Base-by-base conservation (phyloP, 2,113 vertebrate species). In the Rafetus swinhoei region DNA sequence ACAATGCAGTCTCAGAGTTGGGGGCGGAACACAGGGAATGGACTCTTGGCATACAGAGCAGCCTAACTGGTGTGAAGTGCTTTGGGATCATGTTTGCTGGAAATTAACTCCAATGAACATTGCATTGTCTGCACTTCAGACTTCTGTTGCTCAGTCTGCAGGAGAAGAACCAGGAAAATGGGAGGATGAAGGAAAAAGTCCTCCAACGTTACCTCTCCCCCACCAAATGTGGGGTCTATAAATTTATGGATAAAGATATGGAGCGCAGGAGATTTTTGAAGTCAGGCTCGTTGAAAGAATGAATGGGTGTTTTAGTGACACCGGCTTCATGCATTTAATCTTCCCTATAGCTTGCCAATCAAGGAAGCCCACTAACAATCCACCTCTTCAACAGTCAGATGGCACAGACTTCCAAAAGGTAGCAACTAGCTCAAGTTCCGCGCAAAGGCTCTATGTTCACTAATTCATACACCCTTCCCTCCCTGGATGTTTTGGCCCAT, bases 271-370 rank as follows among this genome's bases (percentile, higher is more conserved):
- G 81, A 55, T 22, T 81, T 80, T 29, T 7, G 16, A 81, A 92
- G 89, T 29, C 59, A 29, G 4, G 3, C 6, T 62, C 52, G 25
- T n/a, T 57, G 11, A 88, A 54, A 15, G 14, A n/a, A 16, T 69
- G 7, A 62, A 27, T 7, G 53, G 29, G 16, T 0, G 2, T 15
- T 25, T 79, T 19, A 54, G 52, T 60, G 62, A 85, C 54, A 83
- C 81, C 18, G 1, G 0, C 81, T 85, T 90, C 72, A 62, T 2
- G 0, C 39, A 29, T 3, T 82, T 13, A 7, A 3, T 88, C 21
- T 45, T 15, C 8, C 9, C 65, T 32, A 69, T 15, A 76, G 35
- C 45, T 77, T 77, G 39, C 11, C 12, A 50, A 15, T 77, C 45
- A 77, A 25, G 24, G 24, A 77, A 77, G 74, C 6, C 13, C 3